Evolutionary conservation across 2,888 invertebrate genomes (phyloP), one percentile per base, ranked within the genome.

Genomic region (Nycteola revayana): DNA sequence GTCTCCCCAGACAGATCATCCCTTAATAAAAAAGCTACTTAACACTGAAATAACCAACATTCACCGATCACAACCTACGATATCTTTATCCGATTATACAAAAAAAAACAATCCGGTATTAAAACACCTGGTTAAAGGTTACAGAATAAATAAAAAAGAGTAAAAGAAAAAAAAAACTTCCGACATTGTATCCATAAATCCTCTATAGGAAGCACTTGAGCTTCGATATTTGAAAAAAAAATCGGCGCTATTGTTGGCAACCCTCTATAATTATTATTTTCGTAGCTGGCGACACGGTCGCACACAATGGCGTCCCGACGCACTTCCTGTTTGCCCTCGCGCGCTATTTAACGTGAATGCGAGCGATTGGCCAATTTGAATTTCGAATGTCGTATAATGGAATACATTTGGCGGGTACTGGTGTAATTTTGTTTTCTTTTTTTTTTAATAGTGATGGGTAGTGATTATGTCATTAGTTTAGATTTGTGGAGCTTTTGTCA

Each of bases 221-320:
- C 77, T 83, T 77, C 81, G 83, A 79, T 85, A 83, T 78, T 82
- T 71, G 68, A 68, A 73, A 70, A 75, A 77, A 82, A 77, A 75
- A 69, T 59, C 46, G 32, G 53, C 51, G 52, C 61, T 48, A 81
- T 86, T 83, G 82, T 84, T 67, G 65, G 66, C 78, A 78, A 65
- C 87, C 86, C 87, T 73, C 75, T 79, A 84, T 87, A 87, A 87
- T 88, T 86, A 87, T 87, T 86, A 87, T 88, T 87, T 86, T 87
- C 79, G 80, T 85, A 85, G 84, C 84, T 85, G 84, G 86, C 84
- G 85, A 88, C 87, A 86, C 83, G 76, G 83, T 64, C 54, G 55
- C 74, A 75, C 68, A 86, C 86, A 85, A 87, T 86, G 75, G 67
- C 62, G 52, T 43, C 73, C 75, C 79, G 71, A 70, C 77, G 75